Base-by-base conservation (phyloP, 2,113 vertebrate species). In the Junco hyemalis region DNA sequence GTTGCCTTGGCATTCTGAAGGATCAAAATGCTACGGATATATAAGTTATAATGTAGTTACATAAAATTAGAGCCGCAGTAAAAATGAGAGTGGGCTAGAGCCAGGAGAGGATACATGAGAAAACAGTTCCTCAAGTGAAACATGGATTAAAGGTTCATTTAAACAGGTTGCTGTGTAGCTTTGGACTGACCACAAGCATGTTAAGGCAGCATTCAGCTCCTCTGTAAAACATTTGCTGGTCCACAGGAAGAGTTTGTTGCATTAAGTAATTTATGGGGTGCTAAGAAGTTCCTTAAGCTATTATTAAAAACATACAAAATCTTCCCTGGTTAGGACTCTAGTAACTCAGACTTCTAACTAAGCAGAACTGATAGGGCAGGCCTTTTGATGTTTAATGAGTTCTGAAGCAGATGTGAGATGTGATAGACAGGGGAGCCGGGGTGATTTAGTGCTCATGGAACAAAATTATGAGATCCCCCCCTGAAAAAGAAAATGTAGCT, bases 381-480 rank as follows among this genome's bases (percentile, higher is more conserved):
- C 90, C 98, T 97, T 98, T 98, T 98, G 98, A 98, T 97, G 98
- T 98, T 98, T 98, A 98, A 98, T 98, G 97, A 98, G 97, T 96
- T 97, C 97, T 98, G 97, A 97, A 97, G 97, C 98, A 98, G 98
- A 98, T 98, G 98, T 98, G 98, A 96, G 96, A 97, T 86, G 97
- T 97, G 98, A 98, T 97, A 96, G 98, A 97, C 97, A 97, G 96
- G 97, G 91, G 96, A 79, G 63, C 81, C 3, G 35, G 86, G 79
- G 96, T 98, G 97, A 98, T 98, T 98, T 98, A 98, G 96, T 96
- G 95, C 94, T 97, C 97, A 91, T 96, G 97, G 97, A 98, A 97
- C 95, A 96, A 94, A 98, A 98, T 92, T 95, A 97, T 97, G 97
- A 97, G 97, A 97, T 96, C 92, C 83, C 94, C 93, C 96, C 94